phyloP scores from a whole-genome alignment of 35 echinoderm and acorn worm species.

The Amphiura filiformis region DNA sequence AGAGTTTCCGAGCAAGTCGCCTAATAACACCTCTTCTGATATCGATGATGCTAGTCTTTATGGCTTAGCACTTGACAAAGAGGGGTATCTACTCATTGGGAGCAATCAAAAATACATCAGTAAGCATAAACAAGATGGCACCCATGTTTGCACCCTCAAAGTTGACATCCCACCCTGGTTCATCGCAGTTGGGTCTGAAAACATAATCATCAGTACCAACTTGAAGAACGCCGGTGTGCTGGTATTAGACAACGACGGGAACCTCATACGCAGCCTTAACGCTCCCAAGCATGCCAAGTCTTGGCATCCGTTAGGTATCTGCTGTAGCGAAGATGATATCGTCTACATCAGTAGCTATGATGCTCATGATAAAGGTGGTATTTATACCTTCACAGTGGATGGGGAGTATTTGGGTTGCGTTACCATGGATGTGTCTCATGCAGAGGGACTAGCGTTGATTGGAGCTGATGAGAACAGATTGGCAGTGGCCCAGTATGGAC shows the following conservation, averaged over 20 bases:
- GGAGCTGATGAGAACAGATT: not conserved
- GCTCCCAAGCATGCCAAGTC: not conserved
- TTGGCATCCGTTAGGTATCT: not conserved
- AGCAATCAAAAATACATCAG: constrained; percentile 1
- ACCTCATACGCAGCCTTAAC: not conserved
- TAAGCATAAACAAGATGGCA: not conserved
- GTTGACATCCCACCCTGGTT: not conserved
- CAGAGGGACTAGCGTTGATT: not conserved
- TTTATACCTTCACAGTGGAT: not conserved
- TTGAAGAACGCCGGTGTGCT: not conserved
- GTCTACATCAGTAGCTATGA: not conserved
- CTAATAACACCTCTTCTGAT: not conserved
- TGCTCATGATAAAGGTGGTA: not conserved
- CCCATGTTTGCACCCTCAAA: not conserved
- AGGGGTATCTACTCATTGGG: not conserved
- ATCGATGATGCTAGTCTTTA: not conserved
- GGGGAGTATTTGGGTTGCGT: not conserved
- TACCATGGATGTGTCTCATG: not conserved
- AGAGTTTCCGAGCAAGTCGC: not conserved
- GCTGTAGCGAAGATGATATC: not conserved
- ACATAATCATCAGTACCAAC: not conserved
- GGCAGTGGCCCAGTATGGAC: not conserved
- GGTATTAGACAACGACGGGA: not conserved
- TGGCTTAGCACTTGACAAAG: not conserved
- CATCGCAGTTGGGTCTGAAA: not conserved